Base-by-base conservation (phyloP, 2,888 invertebrate genomes). In the Tuberolachnus salignus region DNA sequence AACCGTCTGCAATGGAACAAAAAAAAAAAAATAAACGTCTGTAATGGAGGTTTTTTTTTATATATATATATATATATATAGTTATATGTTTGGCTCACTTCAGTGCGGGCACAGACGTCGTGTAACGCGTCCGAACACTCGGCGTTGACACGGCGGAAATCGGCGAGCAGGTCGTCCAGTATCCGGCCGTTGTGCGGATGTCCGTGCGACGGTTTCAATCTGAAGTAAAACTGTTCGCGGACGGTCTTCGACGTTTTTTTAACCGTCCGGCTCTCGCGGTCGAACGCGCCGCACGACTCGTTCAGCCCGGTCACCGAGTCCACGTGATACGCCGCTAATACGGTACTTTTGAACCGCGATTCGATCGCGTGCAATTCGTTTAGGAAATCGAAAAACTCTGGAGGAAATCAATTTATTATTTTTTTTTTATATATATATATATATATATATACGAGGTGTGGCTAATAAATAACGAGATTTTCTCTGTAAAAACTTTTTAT, bases 171-270 rank as follows among this genome's bases (percentile, higher is more conserved):
- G 2, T 34, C n/a, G 10, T 64, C 26, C 19, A 75, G 9, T 9
- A 6, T 14, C 1, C 2, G 0, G 19, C 14, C 13, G 51, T 78
- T 78, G 1, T 42, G 10, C 0, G 51, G 51, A 59, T 69, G 67
- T 23, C 78, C 78, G n/a, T 69, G 51, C 11, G 69, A 59, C 0
- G 59, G 46, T 51, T 69, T 78, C 16, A 78, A 34, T 14, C 21
- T 57, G 1, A n/a, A 49, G 10, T 34, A 10, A 3, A 61, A 19
- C 11, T 19, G 10, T n/a, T 69, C 59, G 9, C 69, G 69, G 6
- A 61, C 3, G 0, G 4, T 34, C 8, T 78, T 69, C 69, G 34
- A 10, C 0, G 3, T 19, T 3, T 21, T 34, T 4, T 34, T 34
- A 0, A 34, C 19, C 1, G 1, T 4, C 11, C 3, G 11, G 3